A percentile compares a stretch with the other conserved stretches of the same genome.
Conservation (phyloP, 1,140 invertebrate genomes). For the Drosophila mojavensis region DNA sequence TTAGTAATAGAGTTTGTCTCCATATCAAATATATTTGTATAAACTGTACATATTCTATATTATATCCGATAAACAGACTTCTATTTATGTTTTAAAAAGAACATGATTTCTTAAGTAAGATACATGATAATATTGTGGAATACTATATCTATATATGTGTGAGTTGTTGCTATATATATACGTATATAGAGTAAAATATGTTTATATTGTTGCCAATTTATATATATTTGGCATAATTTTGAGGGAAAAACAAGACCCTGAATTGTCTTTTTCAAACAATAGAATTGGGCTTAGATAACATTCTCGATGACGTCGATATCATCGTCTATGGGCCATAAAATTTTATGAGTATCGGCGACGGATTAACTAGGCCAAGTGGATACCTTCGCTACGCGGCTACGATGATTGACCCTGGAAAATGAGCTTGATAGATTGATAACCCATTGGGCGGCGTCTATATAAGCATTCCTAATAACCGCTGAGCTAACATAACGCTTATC, state of each 20-base stretch:
- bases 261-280: neutral
- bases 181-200: too few species aligned
- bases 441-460: constrained; percentile 1
- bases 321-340: constrained; percentile 17
- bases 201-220: too few species aligned
- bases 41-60: too few species aligned
- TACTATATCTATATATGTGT: too few species aligned
- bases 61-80: too few species aligned
- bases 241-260: neutral
- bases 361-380: constrained; percentile 72
- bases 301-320: constrained; percentile 18
- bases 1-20: too few species aligned
- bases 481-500: constrained; percentile 3
- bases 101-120: too few species aligned
- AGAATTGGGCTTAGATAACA: constrained; percentile 27
- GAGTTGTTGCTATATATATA: too few species aligned
- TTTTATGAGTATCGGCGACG: constrained; percentile 39
- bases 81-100: too few species aligned
- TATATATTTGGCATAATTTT: neutral
- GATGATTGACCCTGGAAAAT: constrained; percentile 28
- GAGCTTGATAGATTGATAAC: constrained; percentile 14
- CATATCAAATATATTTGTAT: too few species aligned
- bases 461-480: neutral
- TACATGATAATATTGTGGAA: too few species aligned
- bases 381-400: constrained; percentile 14